Conservation (phyloP, 2,888 invertebrate genomes). For the Cerceris ruficornis region DNA sequence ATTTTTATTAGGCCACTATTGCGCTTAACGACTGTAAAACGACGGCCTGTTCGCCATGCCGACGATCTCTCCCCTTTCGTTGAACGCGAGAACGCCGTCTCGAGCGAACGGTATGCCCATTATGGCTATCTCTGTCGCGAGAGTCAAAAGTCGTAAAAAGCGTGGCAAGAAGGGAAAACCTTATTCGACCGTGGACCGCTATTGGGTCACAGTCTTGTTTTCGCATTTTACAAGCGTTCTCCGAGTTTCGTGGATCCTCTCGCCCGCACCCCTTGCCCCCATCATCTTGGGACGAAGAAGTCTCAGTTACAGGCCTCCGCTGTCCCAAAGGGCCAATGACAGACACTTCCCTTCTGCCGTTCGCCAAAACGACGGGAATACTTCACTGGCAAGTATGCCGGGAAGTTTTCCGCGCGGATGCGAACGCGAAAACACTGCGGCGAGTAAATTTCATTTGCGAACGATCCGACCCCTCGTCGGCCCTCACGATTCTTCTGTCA, state of each 20-base stretch:
- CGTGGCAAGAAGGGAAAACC: slow-evolving; percentile 26
- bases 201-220: slow-evolving; percentile 61
- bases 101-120: slow-evolving; percentile 54
- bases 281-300: slow-evolving; percentile 5
- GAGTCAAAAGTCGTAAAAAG: slow-evolving; percentile 62
- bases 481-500: slow-evolving; percentile 28
- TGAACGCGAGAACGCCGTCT: slow-evolving; percentile 54
- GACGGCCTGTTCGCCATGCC: slow-evolving; percentile 61
- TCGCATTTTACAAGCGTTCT: slow-evolving; percentile 59
- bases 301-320: slow-evolving; percentile 48
- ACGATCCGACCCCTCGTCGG: background rate
- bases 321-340: slow-evolving; percentile 78
- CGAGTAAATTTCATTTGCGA: slow-evolving; percentile 43
- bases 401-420: slow-evolving; percentile 11
- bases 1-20: slow-evolving; percentile 80
- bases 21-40: slow-evolving; percentile 81
- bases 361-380: slow-evolving; percentile 30
- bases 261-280: background rate
- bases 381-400: slow-evolving; percentile 17
- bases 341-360: slow-evolving; percentile 70
- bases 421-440: slow-evolving; percentile 10
- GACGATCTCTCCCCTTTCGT: slow-evolving; percentile 21
- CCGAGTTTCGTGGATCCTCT: slow-evolving; percentile 32
- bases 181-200: slow-evolving; percentile 2
- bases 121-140: slow-evolving; percentile 47